Evolutionary conservation across 2,888 invertebrate species (phyloP).

Genomic region (Odontocerum albicorne): DNA sequence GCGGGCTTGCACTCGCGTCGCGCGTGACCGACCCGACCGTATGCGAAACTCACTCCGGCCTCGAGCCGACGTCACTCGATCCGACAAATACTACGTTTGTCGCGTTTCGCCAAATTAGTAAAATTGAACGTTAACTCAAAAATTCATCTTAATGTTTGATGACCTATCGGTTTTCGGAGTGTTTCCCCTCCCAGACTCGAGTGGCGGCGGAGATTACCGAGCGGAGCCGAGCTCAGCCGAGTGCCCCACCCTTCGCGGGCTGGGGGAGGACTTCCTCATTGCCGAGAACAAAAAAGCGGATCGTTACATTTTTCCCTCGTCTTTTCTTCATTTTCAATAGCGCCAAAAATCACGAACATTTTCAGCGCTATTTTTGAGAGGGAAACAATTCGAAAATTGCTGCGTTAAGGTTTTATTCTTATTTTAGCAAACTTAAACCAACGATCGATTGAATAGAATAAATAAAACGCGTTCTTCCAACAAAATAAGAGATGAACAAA

Average conservation of each 20-base stretch:
- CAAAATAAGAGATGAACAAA: too few species aligned
- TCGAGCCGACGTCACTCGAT: background rate
- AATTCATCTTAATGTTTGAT: constrained; percentile 32
- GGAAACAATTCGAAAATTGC: too few species aligned
- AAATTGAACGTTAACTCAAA: constrained; percentile 24
- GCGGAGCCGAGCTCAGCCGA: constrained; percentile 20
- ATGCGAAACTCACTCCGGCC: background rate
- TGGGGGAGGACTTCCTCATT: too few species aligned
- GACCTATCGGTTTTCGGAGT: constrained; percentile 34
- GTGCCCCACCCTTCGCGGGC: constrained; percentile 30
- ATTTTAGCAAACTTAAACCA: too few species aligned
- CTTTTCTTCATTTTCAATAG: constrained; percentile 6
- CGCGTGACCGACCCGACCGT: constrained; percentile 6
- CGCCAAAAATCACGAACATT: too few species aligned
- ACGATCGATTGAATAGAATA: too few species aligned
- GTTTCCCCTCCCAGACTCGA: constrained; percentile 32
- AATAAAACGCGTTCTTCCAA: too few species aligned
- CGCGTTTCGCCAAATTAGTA: constrained; percentile 12
- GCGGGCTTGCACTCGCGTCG: too few species aligned
- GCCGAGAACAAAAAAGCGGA: too few species aligned
- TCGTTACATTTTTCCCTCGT: too few species aligned
- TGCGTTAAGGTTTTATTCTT: too few species aligned
- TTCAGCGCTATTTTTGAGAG: too few species aligned
- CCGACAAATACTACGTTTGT: background rate
- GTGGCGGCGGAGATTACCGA: constrained; percentile 21